Percentiles rank a stretch among this genome's conserved stretches.
phyloP scores from a whole-genome alignment of 1,140 invertebrate species.

The Drosophila suzukii region DNA sequence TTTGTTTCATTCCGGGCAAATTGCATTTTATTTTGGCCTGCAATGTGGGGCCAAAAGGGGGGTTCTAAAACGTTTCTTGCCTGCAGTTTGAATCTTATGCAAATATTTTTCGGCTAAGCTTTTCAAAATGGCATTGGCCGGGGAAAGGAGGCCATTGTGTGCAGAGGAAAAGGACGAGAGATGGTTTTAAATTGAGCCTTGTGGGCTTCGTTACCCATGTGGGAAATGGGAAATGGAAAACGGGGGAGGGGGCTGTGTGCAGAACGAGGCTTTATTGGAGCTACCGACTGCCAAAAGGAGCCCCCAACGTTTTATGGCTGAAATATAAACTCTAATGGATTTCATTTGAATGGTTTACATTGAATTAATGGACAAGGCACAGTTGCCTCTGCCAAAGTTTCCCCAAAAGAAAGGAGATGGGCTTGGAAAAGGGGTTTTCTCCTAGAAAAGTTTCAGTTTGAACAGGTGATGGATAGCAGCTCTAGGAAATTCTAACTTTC shows the following conservation, averaged over 20 bases:
- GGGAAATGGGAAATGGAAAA: not conserved
- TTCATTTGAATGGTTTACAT: conserved; percentile 77
- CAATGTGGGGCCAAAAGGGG: not conserved
- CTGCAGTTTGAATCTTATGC: conserved; percentile 79
- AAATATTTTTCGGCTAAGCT: conserved; percentile 79
- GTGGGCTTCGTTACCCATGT: conserved; percentile 32
- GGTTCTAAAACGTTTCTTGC: conserved; percentile 60
- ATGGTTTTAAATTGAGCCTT: conserved; percentile 69
- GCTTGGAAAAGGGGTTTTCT: not conserved
- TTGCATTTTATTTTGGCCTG: conserved; percentile 62
- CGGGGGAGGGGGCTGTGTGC: not conserved
- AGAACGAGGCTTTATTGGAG: not conserved
- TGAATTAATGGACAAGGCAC: conserved; percentile 63
- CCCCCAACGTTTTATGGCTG: conserved; percentile 61
- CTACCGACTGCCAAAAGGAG: conserved; percentile 4
- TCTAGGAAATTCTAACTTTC: not conserved
- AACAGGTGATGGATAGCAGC: conserved; percentile 28
- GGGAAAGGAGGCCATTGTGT: conserved; percentile 47
- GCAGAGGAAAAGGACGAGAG: conserved; percentile 13
- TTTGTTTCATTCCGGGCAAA: conserved; percentile 69
- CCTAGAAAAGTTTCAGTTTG: not conserved
- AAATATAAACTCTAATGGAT: conserved; percentile 82
- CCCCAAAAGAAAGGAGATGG: not conserved
- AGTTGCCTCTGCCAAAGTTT: conserved; percentile 17
- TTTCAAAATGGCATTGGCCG: conserved; percentile 56